Base-by-base conservation (phyloP, 2,888 invertebrate species). In the Lasius platythorax region DNA sequence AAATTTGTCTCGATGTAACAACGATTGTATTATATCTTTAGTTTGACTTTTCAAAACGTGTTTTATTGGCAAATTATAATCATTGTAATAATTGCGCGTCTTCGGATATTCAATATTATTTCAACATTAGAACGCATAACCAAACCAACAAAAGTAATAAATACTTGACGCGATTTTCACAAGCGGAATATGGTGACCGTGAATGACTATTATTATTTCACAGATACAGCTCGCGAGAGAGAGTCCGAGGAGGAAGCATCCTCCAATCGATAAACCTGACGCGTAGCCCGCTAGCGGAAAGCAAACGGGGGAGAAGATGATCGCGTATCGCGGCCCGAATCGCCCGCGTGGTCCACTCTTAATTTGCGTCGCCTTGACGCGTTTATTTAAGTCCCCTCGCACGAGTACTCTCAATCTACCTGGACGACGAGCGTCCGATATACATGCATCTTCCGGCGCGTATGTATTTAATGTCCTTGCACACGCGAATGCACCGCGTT, bases 401-500 rank as follows among this genome's bases (percentile, higher is more conserved):
- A 43, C 9, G 40, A 64, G 8, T 46, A 46, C 11, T 64, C 30
- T 40, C 37, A 28, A 28, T 72, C 23, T 15, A 68, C 58, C 18
- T 28, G 50, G 37, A 18, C 37, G 83, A 46, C 43, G 50, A 40
- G 28, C 12, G 28, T 79, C 33, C 56, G 30, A 53, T 66, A 28
- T 64, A 61, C 63, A 70, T 74, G 79, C 74, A 81, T 61, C 76
- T 79, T 61, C 63, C 70, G 78, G 37, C 81, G 75, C 78, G 70
- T 86, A 88, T 88, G 73, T 72, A 82, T 85, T 84, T 88, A 82
- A 68, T 70, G 66, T 89, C 85, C 82, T 86, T 90, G 88, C 82
- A 89, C 90, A 86, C 88, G 86, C 90, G 85, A 89, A 88, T 89
- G 84, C 88, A 82, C 79, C 82, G 63, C 15, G 67, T 85, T 84